Conservation (phyloP, 2,888 invertebrate species). For the Orthosia gracilis region DNA sequence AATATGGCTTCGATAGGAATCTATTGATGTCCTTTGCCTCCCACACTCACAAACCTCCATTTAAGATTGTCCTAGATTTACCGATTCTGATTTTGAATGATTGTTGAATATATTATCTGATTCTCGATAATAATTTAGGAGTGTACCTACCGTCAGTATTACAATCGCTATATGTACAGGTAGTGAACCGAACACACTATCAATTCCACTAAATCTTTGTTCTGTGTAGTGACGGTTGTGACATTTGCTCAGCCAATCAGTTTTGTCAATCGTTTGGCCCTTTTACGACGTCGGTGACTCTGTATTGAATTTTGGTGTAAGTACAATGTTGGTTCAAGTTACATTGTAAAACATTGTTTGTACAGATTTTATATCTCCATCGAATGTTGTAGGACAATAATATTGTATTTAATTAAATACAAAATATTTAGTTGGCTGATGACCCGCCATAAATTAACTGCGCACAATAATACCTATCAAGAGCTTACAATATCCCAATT, state of each 20-base stretch:
- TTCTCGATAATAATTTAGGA: constrained; percentile 27
- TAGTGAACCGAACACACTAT: constrained; percentile 28
- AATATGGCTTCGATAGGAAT: constrained; percentile 37
- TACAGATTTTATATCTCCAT: background rate
- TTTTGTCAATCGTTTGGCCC: constrained; percentile 43
- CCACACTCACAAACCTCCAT: constrained; percentile 30
- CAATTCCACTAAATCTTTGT: constrained; percentile 45
- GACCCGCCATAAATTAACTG: constrained; percentile 17
- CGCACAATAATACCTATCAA: constrained; percentile 21
- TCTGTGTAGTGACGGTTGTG: constrained; percentile 24
- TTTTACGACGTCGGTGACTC: constrained; percentile 38
- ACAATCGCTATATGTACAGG: background rate
- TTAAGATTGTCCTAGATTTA: constrained; percentile 26
- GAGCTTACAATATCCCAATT: constrained; percentile 52
- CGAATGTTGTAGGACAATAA: background rate
- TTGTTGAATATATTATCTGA: constrained; percentile 17
- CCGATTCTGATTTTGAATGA: constrained; percentile 38
- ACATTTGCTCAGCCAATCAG: constrained; percentile 54
- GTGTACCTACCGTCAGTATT: background rate
- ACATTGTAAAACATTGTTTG: background rate
- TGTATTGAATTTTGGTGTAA: constrained; percentile 38
- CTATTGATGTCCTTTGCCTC: constrained; percentile 42
- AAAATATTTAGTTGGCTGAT: background rate
- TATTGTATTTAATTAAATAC: background rate
- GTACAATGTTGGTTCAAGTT: background rate